Percentiles rank a stretch among this genome's conserved stretches.
Conservation (phyloP, 2,888 invertebrate species). For the Terebella lapidaria region DNA sequence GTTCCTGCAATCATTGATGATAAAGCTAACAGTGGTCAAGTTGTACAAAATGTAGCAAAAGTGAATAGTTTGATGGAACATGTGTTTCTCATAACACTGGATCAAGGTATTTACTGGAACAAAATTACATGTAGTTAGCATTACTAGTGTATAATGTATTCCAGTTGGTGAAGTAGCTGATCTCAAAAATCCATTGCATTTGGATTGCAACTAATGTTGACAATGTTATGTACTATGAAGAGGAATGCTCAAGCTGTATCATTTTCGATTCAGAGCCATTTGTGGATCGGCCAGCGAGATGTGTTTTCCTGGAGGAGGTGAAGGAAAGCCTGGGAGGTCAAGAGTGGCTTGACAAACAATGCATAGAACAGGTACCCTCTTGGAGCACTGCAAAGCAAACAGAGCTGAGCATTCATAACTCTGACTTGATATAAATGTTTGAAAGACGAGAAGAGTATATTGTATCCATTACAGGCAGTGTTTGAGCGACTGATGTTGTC, state of each 20-base stretch:
- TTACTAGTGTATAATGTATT: too few species aligned
- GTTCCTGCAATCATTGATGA: too few species aligned
- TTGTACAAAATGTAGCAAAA: conserved; percentile 12
- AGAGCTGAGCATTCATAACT: neutral
- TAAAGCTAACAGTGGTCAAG: too few species aligned
- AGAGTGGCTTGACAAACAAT: conserved; percentile 33
- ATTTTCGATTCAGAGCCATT: conserved; percentile 7
- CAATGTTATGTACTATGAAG: neutral
- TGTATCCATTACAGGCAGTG: conserved; percentile 32
- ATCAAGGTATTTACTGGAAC: too few species aligned
- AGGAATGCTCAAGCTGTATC: neutral
- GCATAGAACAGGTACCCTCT: conserved; percentile 34
- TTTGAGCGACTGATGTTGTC: conserved; percentile 44
- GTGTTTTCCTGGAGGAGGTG: conserved; percentile 35
- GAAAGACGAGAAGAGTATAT: too few species aligned
- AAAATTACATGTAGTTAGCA: too few species aligned
- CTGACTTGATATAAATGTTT: too few species aligned
- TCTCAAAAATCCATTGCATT: too few species aligned
- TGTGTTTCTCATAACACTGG: conserved; percentile 43
- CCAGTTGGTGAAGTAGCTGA: neutral
- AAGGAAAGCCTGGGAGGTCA: conserved; percentile 27
- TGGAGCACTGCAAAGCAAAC: neutral
- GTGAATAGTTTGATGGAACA: conserved; percentile 35
- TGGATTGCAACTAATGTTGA: neutral
- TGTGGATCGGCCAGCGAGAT: conserved; percentile 26